These are phyloP conservation scores for Brevimyrus niger DNA, from an alignment of 2,113 vertebrate species.

Conservation along the genomic window DNA sequence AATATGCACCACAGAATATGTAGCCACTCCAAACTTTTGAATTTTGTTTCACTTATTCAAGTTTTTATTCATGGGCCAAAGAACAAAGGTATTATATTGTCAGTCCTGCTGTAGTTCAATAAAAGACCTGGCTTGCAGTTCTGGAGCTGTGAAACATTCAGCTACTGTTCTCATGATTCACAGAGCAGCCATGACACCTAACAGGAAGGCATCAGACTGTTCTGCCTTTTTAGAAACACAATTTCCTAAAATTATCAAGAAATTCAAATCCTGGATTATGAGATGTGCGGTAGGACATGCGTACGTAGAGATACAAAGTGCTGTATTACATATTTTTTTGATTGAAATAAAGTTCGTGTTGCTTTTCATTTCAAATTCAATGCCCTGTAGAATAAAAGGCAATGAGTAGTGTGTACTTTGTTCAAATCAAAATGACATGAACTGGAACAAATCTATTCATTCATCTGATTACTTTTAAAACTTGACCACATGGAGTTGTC, in stretches of 20 bases:
- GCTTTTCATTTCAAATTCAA: neutral
- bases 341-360: neutral
- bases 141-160: neutral
- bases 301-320: neutral
- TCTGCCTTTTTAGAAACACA: neutral
- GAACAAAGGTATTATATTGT: neutral
- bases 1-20: neutral
- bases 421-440: neutral
- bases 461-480: neutral
- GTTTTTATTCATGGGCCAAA: neutral
- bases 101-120: neutral
- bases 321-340: neutral
- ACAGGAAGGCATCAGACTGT: neutral
- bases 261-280: neutral
- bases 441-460: neutral
- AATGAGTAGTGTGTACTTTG: neutral
- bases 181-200: neutral
- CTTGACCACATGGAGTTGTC: neutral
- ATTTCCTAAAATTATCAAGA: neutral
- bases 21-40: neutral
- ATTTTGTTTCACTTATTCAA: neutral
- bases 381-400: neutral
- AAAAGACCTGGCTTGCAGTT: neutral
- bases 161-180: neutral
- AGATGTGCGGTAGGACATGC: neutral